These are phyloP conservation scores for Lasioglossum vierecki DNA, from an alignment of 2,888 invertebrate genomes.

Conservation along the genomic window DNA sequence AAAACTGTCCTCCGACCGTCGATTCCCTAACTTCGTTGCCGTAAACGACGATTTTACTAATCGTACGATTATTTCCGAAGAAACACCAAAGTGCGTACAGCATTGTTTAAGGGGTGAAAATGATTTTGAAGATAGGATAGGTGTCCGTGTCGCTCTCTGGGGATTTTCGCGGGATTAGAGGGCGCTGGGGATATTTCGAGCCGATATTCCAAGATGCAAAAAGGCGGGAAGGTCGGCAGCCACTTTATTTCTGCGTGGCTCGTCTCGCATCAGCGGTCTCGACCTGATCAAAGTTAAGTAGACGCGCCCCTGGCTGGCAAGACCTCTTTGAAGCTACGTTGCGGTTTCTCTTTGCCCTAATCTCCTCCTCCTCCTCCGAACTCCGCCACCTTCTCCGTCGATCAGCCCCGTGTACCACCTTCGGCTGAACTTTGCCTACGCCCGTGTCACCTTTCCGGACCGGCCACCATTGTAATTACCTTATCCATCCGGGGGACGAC, in stretches of 20 bases:
- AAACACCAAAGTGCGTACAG: not conserved
- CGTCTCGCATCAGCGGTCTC: constrained; percentile 81
- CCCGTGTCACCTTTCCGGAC: constrained; percentile 71
- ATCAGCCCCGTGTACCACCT: constrained; percentile 83
- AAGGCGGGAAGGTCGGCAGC: constrained; percentile 68
- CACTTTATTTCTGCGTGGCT: constrained; percentile 72
- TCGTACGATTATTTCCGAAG: not conserved
- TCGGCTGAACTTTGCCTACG: constrained; percentile 76
- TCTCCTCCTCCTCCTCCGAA: constrained; percentile 65
- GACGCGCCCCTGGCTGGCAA: constrained; percentile 75
- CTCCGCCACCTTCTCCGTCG: constrained; percentile 83
- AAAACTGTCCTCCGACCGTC: constrained; percentile 62
- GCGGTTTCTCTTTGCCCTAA: constrained; percentile 80
- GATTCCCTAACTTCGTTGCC: not conserved
- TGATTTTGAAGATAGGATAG: not conserved
- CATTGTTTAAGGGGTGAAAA: not conserved
- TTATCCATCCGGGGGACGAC: constrained; percentile 53
- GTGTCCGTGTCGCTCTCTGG: not conserved
- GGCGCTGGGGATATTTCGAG: constrained; percentile 16
- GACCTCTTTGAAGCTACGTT: constrained; percentile 79
- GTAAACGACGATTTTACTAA: not conserved
- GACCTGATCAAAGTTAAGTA: constrained; percentile 84
- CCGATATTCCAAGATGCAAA: constrained; percentile 70
- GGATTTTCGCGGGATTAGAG: not conserved
- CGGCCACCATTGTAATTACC: constrained; percentile 67